A percentile compares a stretch with the other conserved stretches of the same genome.
These are phyloP conservation scores for Cettia cetti DNA, from an alignment of 2,113 vertebrate genomes.

Conservation along the genomic window DNA sequence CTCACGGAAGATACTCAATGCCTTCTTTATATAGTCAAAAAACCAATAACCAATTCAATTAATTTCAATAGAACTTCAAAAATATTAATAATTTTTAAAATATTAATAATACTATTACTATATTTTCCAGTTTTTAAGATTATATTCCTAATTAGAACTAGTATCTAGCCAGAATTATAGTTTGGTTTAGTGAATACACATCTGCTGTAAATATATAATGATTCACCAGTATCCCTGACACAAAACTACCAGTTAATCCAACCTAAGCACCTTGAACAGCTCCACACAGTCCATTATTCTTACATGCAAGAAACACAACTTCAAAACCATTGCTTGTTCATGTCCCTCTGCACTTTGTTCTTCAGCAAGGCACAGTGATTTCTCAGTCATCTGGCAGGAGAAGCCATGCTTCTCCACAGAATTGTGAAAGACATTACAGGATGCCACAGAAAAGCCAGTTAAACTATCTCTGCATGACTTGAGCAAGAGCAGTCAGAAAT, in stretches of 20 bases:
- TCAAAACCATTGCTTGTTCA: background rate
- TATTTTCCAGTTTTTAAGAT: background rate
- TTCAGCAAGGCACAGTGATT: background rate
- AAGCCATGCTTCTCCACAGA: background rate
- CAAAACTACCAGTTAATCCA: background rate
- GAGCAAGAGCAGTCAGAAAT: background rate
- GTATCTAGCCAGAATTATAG: background rate
- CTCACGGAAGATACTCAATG: background rate
- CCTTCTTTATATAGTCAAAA: background rate
- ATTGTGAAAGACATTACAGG: background rate
- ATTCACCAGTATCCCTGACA: background rate
- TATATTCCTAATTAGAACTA: background rate
- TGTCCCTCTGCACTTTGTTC: background rate
- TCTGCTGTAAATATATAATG: background rate
- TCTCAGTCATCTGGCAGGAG: background rate
- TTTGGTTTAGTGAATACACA: background rate
- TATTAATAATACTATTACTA: background rate
- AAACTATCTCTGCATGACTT: background rate
- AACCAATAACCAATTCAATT: background rate
- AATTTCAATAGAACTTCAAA: background rate
- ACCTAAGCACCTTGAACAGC: background rate
- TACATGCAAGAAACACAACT: background rate
- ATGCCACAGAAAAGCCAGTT: background rate
- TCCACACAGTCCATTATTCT: background rate
- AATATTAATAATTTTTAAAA: background rate